These are phyloP conservation scores for Threskiornis aethiopicus DNA, from an alignment of 2,797 vertebrate genomes.

Conservation along the genomic window DNA sequence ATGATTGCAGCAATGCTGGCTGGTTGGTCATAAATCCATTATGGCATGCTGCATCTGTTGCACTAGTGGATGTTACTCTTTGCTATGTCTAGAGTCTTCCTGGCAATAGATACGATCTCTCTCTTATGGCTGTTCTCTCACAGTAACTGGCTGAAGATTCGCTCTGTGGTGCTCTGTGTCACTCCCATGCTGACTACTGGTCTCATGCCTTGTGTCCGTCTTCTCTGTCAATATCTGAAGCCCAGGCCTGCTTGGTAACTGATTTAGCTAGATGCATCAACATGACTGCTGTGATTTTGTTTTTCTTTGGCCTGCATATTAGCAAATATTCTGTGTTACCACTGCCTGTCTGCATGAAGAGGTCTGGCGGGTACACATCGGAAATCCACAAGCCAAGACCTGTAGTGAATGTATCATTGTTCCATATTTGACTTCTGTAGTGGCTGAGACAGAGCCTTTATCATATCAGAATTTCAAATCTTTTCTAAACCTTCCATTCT, in stretches of 20 bases:
- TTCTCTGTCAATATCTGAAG: background rate
- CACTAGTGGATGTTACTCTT: background rate
- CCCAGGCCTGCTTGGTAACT: background rate
- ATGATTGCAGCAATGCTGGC: background rate
- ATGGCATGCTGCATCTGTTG: slow-evolving; percentile 52
- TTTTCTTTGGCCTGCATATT: background rate
- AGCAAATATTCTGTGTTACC: background rate
- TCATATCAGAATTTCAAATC: background rate
- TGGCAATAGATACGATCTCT: background rate
- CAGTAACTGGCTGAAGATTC: background rate
- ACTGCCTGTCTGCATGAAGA: background rate
- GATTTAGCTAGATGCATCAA: background rate
- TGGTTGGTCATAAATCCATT: slow-evolving; percentile 27
- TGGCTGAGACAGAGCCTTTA: background rate
- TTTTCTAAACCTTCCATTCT: background rate
- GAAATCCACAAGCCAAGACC: background rate
- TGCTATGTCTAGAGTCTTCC: background rate
- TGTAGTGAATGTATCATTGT: background rate
- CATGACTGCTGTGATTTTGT: background rate
- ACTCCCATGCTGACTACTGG: background rate
- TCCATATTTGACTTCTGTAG: background rate
- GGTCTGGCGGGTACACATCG: background rate
- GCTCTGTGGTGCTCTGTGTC: background rate
- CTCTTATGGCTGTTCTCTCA: background rate
- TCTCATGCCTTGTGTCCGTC: background rate